These are phyloP conservation scores for Myotis myotis DNA, from an alignment of 2,797 vertebrate species.

Conservation along the genomic window DNA sequence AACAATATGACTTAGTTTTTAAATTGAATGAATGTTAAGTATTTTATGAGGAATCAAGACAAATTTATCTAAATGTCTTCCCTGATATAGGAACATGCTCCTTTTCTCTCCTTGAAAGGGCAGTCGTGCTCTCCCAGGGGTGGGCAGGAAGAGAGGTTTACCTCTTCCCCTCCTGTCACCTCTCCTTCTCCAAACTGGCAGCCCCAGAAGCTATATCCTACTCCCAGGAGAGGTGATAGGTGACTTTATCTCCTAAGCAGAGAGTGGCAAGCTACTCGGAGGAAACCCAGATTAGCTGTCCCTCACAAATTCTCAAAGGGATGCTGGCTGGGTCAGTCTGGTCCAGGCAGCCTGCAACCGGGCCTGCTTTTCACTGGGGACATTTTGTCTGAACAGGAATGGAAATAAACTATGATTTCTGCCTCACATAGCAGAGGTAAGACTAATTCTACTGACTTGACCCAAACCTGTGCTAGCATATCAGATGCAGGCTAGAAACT, in stretches of 20 bases:
- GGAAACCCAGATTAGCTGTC: background rate
- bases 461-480: background rate
- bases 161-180: background rate
- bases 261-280: background rate
- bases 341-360: background rate
- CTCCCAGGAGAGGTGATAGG: background rate
- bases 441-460: constrained; percentile 1
- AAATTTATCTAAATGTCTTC: constrained; percentile 11
- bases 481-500: constrained; percentile 35
- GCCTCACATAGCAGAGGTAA: background rate
- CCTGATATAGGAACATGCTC: background rate
- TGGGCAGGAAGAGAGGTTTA: background rate
- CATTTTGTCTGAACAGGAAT: background rate
- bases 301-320: background rate
- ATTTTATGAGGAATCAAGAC: constrained; percentile 20
- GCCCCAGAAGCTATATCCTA: background rate
- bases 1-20: constrained; percentile 46
- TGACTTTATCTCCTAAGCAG: background rate
- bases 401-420: background rate
- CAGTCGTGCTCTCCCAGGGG: background rate
- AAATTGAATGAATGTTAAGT: background rate
- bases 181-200: background rate
- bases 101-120: background rate
- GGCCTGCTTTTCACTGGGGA: background rate
- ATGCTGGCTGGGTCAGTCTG: background rate